phyloP scores from a whole-genome alignment of 2,113 vertebrate genomes.

The Antechinus stuartii region DNA sequence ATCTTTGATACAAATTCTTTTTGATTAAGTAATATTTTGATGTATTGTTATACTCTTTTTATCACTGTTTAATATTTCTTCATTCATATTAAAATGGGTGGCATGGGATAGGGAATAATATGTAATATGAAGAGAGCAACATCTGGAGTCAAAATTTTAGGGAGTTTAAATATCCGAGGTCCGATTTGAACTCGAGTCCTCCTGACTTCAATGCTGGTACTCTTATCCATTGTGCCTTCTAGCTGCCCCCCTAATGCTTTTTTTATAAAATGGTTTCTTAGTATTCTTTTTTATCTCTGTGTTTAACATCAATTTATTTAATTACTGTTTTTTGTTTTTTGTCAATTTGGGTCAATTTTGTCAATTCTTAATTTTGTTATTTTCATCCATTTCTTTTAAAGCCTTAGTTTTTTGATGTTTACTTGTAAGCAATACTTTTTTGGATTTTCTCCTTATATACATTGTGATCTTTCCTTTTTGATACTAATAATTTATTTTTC shows the following conservation, averaged over 20 bases:
- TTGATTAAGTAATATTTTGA: neutral
- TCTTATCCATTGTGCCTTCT: too few relatives aligned
- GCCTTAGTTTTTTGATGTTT: neutral
- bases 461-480: neutral
- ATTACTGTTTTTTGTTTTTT: neutral
- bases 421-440: neutral
- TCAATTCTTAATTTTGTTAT: neutral
- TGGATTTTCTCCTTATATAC: neutral
- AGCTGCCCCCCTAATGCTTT: neutral
- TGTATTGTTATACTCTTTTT: neutral
- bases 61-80: neutral
- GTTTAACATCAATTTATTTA: neutral
- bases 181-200: too few relatives aligned
- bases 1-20: neutral
- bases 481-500: neutral
- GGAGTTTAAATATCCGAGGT: too few relatives aligned
- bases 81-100: neutral
- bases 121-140: neutral
- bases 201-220: too few relatives aligned
- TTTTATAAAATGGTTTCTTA: neutral
- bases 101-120: neutral
- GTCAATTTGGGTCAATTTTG: neutral
- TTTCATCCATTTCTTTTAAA: neutral
- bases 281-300: neutral
- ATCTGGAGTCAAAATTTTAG: neutral